phyloP scores from a whole-genome alignment of 2,888 invertebrate genomes.

The Coelopa pilipes region DNA sequence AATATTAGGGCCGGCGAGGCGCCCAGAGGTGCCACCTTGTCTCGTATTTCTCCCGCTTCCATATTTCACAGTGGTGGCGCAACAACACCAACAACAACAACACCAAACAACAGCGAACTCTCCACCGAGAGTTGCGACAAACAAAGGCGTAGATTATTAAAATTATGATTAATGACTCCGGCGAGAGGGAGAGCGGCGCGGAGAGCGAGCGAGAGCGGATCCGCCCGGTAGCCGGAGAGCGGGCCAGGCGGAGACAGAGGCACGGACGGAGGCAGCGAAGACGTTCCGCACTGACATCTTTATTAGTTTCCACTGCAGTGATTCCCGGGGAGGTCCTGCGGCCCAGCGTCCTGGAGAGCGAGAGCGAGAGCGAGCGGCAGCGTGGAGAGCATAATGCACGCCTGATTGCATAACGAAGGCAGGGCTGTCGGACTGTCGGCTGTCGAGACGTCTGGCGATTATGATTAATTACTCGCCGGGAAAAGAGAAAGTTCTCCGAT shows the following conservation, averaged over 20 bases:
- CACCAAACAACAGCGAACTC: not conserved
- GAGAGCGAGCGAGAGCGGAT: not conserved
- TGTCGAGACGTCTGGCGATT: slow-evolving; percentile 17
- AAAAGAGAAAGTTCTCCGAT: slow-evolving; percentile 20
- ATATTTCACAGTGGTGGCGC: slow-evolving; percentile 14
- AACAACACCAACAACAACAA: too few species aligned
- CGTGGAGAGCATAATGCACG: slow-evolving; percentile 1
- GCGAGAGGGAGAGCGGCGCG: not conserved
- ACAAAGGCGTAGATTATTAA: slow-evolving; percentile 18
- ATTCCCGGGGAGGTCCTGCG: not conserved
- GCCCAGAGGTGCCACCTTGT: slow-evolving; percentile 6
- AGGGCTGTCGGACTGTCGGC: slow-evolving; percentile 12
- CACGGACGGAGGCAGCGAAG: not conserved
- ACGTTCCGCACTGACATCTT: slow-evolving; percentile 40
- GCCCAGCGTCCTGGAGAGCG: not conserved
- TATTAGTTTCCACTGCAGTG: slow-evolving; percentile 40
- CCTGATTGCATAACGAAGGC: slow-evolving; percentile 20
- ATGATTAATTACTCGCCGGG: slow-evolving; percentile 25
- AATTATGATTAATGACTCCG: slow-evolving; percentile 21
- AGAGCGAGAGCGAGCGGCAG: not conserved
- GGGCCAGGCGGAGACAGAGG: not conserved
- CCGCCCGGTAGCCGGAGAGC: too few species aligned
- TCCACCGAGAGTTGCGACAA: not conserved
- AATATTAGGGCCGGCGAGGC: slow-evolving; percentile 8
- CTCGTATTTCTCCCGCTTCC: not conserved